Evolutionary conservation across 1,140 invertebrate genomes (phyloP), one percentile per base, ranked within the genome.

Genomic region (Bombus turneri): DNA sequence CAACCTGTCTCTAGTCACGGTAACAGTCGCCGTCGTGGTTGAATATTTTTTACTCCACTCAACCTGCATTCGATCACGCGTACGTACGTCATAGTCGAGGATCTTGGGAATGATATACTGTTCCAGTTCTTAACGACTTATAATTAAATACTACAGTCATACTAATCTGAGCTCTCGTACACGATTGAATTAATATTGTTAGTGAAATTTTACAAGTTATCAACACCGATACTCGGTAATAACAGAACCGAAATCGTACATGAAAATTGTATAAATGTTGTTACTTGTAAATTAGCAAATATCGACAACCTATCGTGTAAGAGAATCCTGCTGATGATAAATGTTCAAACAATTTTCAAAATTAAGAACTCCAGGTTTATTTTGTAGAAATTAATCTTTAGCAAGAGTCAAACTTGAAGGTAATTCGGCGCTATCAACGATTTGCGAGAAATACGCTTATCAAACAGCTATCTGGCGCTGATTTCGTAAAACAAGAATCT

Each of bases 1-100:
- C 88, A 87, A 85, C 81, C 74, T 85, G 88, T 84, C 74, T 62
- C 64, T 62, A 73, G 43, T 37, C 64, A 53, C 31, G 64, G 57
- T n/a, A 81, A 76, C 68, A 43, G 34, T 64, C 62, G 12, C 57
- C 72, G 59, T 41, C 64, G 68, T 37, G 77, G 41, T 84, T 37
- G n/a, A 25, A n/a, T 3, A 53, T 22, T 37, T 80, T 71, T 71
- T 77, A 31, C 41, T 31, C 6, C 31, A 4, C 31, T 62, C 39
- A 18, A n/a, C 37, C n/a, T 43, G 13, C 9, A 75, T 22, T 13
- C 69, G 53, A 73, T 73, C 47, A 72, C 41, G 34, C 47, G 15
- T 72, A n/a, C 68, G 13, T 28, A n/a, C 68, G 22, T 28, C 6
- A 22, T 13, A 31, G 8, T 41, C 37, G 71, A n/a, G 13, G 28